phyloP scores from a whole-genome alignment of 2,888 invertebrate species.

The Beris chalybata region DNA sequence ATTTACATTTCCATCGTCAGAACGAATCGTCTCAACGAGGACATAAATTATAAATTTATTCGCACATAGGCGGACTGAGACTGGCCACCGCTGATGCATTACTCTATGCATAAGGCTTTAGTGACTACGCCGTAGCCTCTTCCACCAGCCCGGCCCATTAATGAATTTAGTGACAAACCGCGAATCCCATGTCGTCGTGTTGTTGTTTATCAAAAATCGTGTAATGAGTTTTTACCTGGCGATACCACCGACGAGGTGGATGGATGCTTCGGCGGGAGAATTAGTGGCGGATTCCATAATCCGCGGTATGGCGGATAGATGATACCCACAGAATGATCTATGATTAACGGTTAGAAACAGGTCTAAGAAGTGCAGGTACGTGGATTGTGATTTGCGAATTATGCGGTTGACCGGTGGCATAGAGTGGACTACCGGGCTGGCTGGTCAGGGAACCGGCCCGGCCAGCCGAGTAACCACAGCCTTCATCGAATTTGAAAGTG shows the following conservation, averaged over 20 bases:
- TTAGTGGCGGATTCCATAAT: too few species aligned
- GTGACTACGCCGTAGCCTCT: too few species aligned
- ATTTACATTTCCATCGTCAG: not conserved
- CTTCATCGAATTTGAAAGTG: constrained; percentile 29
- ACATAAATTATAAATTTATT: constrained; percentile 30
- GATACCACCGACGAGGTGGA: constrained; percentile 8
- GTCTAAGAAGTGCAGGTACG: too few species aligned
- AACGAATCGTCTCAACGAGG: not conserved
- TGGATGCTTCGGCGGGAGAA: too few species aligned
- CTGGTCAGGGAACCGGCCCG: not conserved
- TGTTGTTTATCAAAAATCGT: constrained; percentile 19
- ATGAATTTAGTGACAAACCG: constrained; percentile 12
- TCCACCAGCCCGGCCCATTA: not conserved
- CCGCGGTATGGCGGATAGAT: too few species aligned
- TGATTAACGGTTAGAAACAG: too few species aligned
- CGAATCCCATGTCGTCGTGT: constrained; percentile 16
- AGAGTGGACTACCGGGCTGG: not conserved
- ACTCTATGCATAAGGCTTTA: too few species aligned
- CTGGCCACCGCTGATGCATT: too few species aligned
- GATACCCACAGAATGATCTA: too few species aligned
- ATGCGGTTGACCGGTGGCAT: not conserved
- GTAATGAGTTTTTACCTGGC: constrained; percentile 19
- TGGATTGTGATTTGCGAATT: too few species aligned
- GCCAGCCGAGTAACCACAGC: constrained; percentile 1
- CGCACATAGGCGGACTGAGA: not conserved